Conservation (phyloP, 2,113 vertebrate species). For the Puntigrus tetrazona region DNA sequence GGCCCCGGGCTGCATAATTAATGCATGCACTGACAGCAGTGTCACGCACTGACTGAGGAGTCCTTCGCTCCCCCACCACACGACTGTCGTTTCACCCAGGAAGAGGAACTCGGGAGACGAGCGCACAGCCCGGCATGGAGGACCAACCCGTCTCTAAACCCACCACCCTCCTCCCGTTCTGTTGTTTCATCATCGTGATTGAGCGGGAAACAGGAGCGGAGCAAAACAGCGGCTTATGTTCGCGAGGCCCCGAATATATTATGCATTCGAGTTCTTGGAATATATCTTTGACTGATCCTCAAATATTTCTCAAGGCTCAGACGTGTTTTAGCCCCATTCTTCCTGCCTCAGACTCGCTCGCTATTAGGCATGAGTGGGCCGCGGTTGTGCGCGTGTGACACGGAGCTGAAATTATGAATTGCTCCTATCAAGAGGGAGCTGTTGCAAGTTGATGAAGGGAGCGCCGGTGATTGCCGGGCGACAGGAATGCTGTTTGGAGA, state of each 20-base stretch:
- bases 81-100: conserved; percentile 86
- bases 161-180: conserved; percentile 26
- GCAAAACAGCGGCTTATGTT: conserved; percentile 42
- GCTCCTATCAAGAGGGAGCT: conserved; percentile 65
- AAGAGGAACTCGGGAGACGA: conserved; percentile 93
- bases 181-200: conserved; percentile 92
- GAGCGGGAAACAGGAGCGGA: conserved; percentile 74
- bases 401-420: conserved; percentile 74
- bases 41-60: conserved; percentile 80
- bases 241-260: conserved; percentile 74
- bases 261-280: conserved; percentile 77
- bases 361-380: conserved; percentile 60
- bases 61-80: conserved; percentile 91
- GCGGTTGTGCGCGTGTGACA: conserved; percentile 35
- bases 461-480: conserved; percentile 70
- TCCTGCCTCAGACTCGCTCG: conserved; percentile 63
- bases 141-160: conserved; percentile 80
- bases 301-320: conserved; percentile 69
- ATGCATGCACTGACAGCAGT: conserved; percentile 87
- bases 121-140: conserved; percentile 88
- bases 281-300: conserved; percentile 72
- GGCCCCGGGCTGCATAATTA: conserved; percentile 93
- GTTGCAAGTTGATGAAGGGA: conserved; percentile 65
- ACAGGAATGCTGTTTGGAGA: conserved; percentile 66
- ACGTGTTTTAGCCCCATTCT: conserved; percentile 65